Base-by-base conservation (phyloP, 1,140 invertebrate genomes). In the Bombus sibiricus region DNA sequence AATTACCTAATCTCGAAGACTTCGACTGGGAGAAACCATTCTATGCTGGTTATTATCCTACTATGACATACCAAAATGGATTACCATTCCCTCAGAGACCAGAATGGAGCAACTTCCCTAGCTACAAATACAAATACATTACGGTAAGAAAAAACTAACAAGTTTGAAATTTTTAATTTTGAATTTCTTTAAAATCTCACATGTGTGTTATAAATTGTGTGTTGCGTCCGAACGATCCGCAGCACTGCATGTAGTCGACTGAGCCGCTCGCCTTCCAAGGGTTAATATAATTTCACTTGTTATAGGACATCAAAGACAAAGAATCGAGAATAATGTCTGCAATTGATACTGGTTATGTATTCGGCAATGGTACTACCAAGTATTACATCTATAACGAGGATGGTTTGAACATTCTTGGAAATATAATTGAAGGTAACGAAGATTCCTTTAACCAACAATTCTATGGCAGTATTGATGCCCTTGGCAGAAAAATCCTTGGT, bases 391-490 rank as follows among this genome's bases (percentile, higher is more conserved):
- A 93, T 77, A 90, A 89, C 0, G 84, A 91, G 22, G 90, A 94
- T 12, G 95, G 94, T 47, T 87, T 94, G 68, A 93, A 95, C 80
- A 93, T 95, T 53, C 93, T 96, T 76, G 96, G 95, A 28, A 96
- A 96, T 85, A 88, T 96, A 10, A 95, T 96, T 13, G 95, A 96
- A 90, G 94, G 94, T 10, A 96, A 95, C 79, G 86, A 84, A 6
- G 95, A 96, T 86, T 96, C 95, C n/a, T 91, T 92, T 68, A 96
- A 97, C 92, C 86, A 62, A 25, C 77, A 94, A n/a, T 96, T 94
- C 91, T 97, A 97, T 91, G 96, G 96, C 34, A 94, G 95, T 74
- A 94, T 96, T 85, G 95, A 96, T 74, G 89, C 93, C 10, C 93
- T 93, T 18, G 92, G 91, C 10, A 93, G 94, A 41, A 94, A 94